phyloP scores from a whole-genome alignment of 2,888 invertebrate genomes.

The Rotaria socialis region DNA sequence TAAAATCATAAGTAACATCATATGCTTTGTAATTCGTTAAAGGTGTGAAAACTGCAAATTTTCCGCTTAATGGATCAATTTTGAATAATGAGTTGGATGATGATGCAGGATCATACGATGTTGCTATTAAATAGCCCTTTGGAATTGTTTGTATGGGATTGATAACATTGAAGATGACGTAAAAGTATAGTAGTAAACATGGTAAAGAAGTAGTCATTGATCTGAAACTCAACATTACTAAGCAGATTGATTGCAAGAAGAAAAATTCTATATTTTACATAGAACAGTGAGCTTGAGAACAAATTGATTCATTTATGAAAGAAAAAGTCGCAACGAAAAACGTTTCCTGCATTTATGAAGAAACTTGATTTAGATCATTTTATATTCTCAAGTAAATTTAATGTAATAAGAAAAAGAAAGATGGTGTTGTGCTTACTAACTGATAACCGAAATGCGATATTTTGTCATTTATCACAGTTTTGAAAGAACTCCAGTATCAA shows the following conservation, averaged over 20 bases:
- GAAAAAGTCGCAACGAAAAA: too few relatives aligned
- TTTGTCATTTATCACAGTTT: not conserved
- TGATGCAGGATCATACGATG: not conserved
- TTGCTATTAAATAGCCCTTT: not conserved
- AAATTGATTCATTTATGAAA: too few relatives aligned
- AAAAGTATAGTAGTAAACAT: too few relatives aligned
- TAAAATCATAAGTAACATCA: constrained; percentile 25
- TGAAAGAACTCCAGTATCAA: constrained; percentile 3
- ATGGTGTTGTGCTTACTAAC: constrained; percentile 1
- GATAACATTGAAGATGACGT: too few relatives aligned
- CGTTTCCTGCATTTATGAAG: too few relatives aligned
- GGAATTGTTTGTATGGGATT: too few relatives aligned
- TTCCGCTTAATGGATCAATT: not conserved
- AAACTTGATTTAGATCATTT: too few relatives aligned
- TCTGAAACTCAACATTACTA: not conserved
- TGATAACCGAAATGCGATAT: constrained; percentile 18
- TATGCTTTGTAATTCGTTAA: constrained; percentile 20
- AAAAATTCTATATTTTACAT: too few relatives aligned
- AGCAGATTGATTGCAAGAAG: too few relatives aligned
- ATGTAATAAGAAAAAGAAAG: constrained; percentile 1
- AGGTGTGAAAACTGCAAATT: not conserved
- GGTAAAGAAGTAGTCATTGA: not conserved
- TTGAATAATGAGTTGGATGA: not conserved
- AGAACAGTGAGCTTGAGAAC: too few relatives aligned
- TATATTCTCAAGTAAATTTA: too few relatives aligned